Conservation (phyloP, 2,113 vertebrate species). For the Catharus bicknelli region DNA sequence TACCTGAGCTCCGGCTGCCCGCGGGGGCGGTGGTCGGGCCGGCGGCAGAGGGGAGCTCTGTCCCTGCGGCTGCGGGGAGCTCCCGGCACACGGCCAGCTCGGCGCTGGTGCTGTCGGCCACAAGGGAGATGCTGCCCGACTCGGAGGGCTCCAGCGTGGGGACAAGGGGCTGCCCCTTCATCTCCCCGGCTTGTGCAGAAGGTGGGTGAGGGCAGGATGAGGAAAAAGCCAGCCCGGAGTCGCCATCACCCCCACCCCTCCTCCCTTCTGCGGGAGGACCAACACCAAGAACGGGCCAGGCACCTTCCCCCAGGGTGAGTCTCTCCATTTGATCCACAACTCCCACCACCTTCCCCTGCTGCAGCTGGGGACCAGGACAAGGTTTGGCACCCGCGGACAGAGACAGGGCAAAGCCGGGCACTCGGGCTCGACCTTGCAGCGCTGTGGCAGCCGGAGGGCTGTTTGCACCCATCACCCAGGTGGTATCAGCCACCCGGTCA, state of each 20-base stretch:
- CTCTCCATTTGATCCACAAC: neutral
- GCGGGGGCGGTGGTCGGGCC: neutral
- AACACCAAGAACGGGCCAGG: neutral
- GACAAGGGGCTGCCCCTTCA: neutral
- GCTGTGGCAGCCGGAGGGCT: fast-evolving
- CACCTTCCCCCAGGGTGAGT: neutral
- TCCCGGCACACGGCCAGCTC: neutral
- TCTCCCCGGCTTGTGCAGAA: neutral
- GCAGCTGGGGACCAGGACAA: fast-evolving
- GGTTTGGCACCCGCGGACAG: neutral
- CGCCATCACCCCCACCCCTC: neutral
- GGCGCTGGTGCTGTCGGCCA: neutral
- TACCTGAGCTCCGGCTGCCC: neutral
- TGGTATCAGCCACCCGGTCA: fast-evolving
- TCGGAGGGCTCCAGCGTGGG: neutral
- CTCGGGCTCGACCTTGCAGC: neutral
- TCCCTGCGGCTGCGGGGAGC: fast-evolving
- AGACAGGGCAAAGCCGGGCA: fast-evolving
- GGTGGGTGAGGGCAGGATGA: neutral
- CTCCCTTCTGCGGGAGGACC: neutral
- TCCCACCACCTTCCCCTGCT: neutral
- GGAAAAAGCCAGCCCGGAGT: neutral
- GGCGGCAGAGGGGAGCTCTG: fast-evolving
- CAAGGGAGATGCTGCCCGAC: neutral
- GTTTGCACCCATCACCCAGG: neutral